These are phyloP conservation scores for Eristalis arbustorum DNA, from an alignment of 2,888 invertebrate genomes.

Conservation along the genomic window DNA sequence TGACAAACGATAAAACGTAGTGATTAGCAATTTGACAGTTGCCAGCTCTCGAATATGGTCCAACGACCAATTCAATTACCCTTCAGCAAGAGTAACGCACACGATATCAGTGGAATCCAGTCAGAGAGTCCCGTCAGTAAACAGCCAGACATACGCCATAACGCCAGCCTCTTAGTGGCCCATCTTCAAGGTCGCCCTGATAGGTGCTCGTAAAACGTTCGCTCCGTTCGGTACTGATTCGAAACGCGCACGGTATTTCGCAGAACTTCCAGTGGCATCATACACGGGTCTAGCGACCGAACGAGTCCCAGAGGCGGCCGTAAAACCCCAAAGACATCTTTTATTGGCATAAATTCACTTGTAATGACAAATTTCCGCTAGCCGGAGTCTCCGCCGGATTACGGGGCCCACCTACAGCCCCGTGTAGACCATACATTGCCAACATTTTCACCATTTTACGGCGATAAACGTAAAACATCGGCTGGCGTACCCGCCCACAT, in stretches of 20 bases:
- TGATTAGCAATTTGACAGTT: background rate
- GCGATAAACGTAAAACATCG: background rate
- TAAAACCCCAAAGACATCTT: conserved; percentile 30
- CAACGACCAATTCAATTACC: background rate
- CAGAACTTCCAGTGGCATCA: background rate
- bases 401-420: background rate
- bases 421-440: background rate
- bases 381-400: conserved; percentile 12
- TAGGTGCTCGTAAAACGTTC: conserved; percentile 23
- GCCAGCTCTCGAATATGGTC: background rate
- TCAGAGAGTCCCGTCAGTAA: background rate
- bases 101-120: background rate
- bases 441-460: conserved; percentile 4
- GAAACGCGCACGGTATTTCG: background rate
- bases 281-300: background rate
- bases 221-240: conserved; percentile 16
- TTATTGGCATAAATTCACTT: conserved; percentile 11
- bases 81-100: background rate
- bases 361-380: conserved; percentile 25
- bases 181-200: background rate
- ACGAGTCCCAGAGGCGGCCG: background rate
- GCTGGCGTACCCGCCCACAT: background rate
- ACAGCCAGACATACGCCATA: background rate
- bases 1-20: background rate
- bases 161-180: background rate